Percentiles rank a stretch among this genome's conserved stretches.
These are phyloP conservation scores for Allolobophora icterica DNA, from an alignment of 2,888 invertebrate species.

Conservation along the genomic window DNA sequence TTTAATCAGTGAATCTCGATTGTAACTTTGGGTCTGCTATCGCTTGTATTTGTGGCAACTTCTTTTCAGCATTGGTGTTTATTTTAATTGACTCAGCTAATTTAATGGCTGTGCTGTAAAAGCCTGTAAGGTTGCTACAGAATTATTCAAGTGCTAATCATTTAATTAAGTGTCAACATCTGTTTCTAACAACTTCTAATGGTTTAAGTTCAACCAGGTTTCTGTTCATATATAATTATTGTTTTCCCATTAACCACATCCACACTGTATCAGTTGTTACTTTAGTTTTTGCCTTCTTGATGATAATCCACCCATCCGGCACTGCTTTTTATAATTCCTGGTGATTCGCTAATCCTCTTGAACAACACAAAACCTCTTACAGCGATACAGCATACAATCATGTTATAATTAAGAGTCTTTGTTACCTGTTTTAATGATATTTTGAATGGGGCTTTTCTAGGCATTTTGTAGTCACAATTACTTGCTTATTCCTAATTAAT, in stretches of 20 bases:
- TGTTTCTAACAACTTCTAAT: conserved; percentile 1
- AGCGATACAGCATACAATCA: neutral
- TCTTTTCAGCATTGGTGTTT: neutral
- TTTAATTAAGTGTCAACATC: neutral
- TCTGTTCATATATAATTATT: neutral
- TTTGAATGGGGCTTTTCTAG: too few relatives aligned
- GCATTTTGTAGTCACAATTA: neutral
- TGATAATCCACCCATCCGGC: neutral
- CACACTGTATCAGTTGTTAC: neutral
- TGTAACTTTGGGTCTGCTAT: neutral
- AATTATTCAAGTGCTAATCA: neutral
- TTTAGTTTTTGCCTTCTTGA: neutral
- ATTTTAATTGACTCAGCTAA: neutral
- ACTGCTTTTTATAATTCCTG: neutral
- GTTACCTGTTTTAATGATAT: neutral
- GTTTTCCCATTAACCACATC: neutral
- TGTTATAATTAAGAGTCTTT: neutral
- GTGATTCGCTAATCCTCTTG: neutral
- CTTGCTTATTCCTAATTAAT: neutral
- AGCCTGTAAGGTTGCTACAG: neutral
- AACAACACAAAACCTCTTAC: neutral
- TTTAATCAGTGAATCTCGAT: neutral
- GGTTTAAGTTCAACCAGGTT: neutral
- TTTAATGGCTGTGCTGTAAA: neutral
- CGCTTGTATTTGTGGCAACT: neutral